These are phyloP conservation scores for Crypturellus tataupa DNA, from an alignment of 2,797 vertebrate species.

Conservation along the genomic window DNA sequence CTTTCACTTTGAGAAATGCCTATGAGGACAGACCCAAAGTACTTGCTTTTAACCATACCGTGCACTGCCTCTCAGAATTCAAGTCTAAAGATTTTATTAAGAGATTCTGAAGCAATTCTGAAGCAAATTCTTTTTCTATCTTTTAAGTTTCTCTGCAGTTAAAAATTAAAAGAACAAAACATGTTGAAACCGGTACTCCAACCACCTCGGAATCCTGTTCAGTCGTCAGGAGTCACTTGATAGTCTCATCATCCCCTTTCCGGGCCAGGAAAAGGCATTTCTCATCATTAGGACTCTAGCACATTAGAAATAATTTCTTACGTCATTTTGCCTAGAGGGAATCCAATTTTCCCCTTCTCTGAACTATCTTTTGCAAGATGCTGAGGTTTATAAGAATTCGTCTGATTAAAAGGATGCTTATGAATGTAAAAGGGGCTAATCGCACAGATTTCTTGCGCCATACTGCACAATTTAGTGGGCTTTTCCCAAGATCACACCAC, in stretches of 20 bases:
- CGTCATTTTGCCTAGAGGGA: not conserved
- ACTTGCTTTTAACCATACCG: accelerated
- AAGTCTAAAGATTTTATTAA: not conserved
- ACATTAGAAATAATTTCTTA: not conserved
- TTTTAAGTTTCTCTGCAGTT: not conserved
- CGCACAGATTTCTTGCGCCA: not conserved
- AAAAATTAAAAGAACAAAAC: not conserved
- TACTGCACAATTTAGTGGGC: not conserved
- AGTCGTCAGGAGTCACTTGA: not conserved
- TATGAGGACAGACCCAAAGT: not conserved
- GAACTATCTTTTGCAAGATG: not conserved
- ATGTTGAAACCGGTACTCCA: not conserved
- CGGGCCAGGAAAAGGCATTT: accelerated
- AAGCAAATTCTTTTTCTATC: not conserved
- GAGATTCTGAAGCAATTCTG: not conserved
- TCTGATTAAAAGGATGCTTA: not conserved
- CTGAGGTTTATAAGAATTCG: not conserved
- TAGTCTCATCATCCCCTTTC: not conserved
- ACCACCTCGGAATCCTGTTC: not conserved
- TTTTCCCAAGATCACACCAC: not conserved
- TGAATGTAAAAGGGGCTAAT: too few relatives aligned
- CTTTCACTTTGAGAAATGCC: accelerated
- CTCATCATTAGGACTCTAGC: not conserved
- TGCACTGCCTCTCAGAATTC: accelerated
- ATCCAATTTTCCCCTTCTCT: not conserved